Conservation (phyloP, 2,113 vertebrate genomes). For the Eonycteris spelaea region DNA sequence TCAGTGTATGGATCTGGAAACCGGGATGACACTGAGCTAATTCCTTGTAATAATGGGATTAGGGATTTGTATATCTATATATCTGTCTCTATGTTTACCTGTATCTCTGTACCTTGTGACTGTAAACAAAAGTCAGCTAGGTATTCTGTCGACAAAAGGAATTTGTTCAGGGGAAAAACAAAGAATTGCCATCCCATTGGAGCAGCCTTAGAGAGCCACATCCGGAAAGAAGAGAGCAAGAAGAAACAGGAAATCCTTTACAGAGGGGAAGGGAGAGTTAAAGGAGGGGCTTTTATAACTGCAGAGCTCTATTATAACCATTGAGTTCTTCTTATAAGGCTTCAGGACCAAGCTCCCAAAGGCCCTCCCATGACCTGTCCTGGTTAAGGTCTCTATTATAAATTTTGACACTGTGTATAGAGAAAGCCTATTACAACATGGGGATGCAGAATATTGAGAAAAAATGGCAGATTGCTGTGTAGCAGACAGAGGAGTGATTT, state of each 20-base stretch:
- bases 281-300: neutral
- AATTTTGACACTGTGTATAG: neutral
- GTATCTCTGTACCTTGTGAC: neutral
- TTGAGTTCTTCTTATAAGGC: neutral
- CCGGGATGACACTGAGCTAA: neutral
- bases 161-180: neutral
- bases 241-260: neutral
- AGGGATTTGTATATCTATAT: neutral
- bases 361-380: neutral
- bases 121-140: neutral
- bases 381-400: neutral
- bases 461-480: neutral
- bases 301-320: neutral
- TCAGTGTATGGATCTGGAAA: neutral
- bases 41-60: neutral
- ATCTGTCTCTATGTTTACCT: neutral
- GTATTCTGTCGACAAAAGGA: neutral
- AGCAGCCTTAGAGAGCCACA: neutral
- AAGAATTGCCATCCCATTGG: neutral
- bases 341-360: neutral
- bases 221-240: neutral
- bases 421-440: neutral
- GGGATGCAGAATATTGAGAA: neutral
- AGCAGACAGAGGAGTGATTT: neutral
- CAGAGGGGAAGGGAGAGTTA: neutral